Percentiles rank a stretch among this genome's conserved stretches.
These are phyloP conservation scores for Oophaga sylvatica DNA, from an alignment of 2,797 vertebrate genomes.

Conservation along the genomic window DNA sequence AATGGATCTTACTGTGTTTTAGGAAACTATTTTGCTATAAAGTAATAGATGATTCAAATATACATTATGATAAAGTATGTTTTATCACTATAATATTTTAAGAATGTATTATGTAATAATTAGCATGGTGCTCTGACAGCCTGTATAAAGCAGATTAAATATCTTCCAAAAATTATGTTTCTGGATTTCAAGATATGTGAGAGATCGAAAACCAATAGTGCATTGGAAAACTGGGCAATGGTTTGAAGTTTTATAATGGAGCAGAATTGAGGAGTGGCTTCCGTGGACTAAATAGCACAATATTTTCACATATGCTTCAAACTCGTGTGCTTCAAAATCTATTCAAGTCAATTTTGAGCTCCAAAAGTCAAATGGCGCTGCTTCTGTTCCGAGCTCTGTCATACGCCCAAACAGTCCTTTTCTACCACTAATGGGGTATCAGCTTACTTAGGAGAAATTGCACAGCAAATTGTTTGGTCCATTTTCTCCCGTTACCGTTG, in stretches of 20 bases:
- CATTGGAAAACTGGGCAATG: background rate
- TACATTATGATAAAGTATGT: background rate
- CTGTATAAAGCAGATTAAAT: background rate
- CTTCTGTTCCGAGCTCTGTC: no score
- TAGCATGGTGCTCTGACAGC: background rate
- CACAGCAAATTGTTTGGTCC: no score
- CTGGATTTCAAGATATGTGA: background rate
- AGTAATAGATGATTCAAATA: background rate
- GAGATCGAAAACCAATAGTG: background rate
- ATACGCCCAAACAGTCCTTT: no score
- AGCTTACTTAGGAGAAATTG: no score
- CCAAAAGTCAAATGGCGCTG: no score
- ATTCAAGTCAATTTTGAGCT: no score
- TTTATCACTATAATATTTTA: background rate
- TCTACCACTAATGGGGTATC: no score
- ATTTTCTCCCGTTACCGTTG: no score
- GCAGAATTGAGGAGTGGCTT: background rate
- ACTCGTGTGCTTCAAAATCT: no score
- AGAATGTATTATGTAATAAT: background rate
- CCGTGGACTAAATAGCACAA: background rate
- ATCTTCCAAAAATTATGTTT: background rate
- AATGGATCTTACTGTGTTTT: conserved; percentile 1
- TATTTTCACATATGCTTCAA: background rate
- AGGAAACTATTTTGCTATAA: background rate
- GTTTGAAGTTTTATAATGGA: background rate